Evolutionary conservation across 1,140 invertebrate genomes (phyloP).

Genomic region (Neoseiulus cucumeris): DNA sequence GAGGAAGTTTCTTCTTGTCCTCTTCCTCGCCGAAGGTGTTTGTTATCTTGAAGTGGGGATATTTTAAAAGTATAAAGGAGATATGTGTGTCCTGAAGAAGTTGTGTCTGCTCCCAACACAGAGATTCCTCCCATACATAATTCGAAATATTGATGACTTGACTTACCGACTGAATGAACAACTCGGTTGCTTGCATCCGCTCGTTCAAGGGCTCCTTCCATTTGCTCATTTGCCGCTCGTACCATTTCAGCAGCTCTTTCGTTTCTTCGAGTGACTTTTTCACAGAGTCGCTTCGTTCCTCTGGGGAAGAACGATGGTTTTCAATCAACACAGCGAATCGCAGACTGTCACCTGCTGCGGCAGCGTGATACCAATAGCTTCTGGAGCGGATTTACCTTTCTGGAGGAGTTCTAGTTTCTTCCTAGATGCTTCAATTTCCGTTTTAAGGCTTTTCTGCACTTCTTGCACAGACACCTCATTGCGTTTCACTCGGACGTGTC

Average conservation of each 20-base stretch:
- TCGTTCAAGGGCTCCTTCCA: neutral
- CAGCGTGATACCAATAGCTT: neutral
- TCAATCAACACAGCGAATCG: neutral
- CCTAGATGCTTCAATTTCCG: neutral
- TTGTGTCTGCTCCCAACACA: too few species aligned
- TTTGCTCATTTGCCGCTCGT: neutral
- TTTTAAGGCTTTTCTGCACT: neutral
- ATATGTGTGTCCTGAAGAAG: neutral
- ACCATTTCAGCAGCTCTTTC: neutral
- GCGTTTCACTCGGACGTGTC: neutral
- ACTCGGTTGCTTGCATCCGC: neutral
- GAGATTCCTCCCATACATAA: too few species aligned
- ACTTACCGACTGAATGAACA: slow-evolving; percentile 1
- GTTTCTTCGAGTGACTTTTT: neutral
- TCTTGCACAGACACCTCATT: neutral
- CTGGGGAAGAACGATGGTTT: neutral
- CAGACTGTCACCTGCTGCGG: too few species aligned
- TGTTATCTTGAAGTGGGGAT: neutral
- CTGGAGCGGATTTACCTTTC: neutral
- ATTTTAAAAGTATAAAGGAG: neutral
- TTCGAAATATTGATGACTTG: neutral
- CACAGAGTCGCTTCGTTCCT: neutral
- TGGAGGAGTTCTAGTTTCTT: neutral
- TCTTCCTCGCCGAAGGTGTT: neutral
- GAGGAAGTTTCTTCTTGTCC: neutral